phyloP scores from a whole-genome alignment of 2,888 invertebrate species.

The Epirrhoe tristata region DNA sequence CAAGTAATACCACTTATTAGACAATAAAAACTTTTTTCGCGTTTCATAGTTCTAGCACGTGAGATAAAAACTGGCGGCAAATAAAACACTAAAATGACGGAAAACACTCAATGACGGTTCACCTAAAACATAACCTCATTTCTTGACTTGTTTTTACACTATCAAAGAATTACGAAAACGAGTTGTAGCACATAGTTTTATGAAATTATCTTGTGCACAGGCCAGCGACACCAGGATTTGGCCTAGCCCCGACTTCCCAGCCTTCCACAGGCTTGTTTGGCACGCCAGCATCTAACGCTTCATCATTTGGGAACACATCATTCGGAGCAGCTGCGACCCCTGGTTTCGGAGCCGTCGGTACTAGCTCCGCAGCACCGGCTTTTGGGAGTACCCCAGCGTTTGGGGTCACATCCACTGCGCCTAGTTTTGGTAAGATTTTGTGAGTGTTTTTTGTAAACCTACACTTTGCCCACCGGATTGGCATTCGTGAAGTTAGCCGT shows the following conservation, averaged over 20 bases:
- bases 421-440: constrained; percentile 48
- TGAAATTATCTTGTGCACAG: constrained; percentile 48
- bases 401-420: constrained; percentile 48
- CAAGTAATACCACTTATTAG: constrained; percentile 68
- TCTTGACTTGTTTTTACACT: background rate
- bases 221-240: constrained; percentile 71
- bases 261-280: constrained; percentile 70
- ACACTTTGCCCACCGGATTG: too few species aligned
- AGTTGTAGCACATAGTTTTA: too few species aligned
- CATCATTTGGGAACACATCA: constrained; percentile 53
- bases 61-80: background rate
- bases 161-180: too few species aligned
- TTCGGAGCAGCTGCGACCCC: constrained; percentile 48
- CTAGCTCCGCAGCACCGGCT: constrained; percentile 51
- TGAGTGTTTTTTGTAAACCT: background rate
- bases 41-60: background rate
- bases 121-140: background rate
- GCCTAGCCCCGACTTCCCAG: constrained; percentile 63
- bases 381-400: constrained; percentile 53
- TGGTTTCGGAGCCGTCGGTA: constrained; percentile 55
- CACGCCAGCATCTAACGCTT: constrained; percentile 57
- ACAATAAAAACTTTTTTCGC: constrained; percentile 27
- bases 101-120: too few species aligned
- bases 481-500: too few species aligned
- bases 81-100: too few species aligned